Percentiles rank a stretch among this genome's conserved stretches.
phyloP scores from a whole-genome alignment of 2,113 vertebrate genomes.

The Xenopus borealis region DNA sequence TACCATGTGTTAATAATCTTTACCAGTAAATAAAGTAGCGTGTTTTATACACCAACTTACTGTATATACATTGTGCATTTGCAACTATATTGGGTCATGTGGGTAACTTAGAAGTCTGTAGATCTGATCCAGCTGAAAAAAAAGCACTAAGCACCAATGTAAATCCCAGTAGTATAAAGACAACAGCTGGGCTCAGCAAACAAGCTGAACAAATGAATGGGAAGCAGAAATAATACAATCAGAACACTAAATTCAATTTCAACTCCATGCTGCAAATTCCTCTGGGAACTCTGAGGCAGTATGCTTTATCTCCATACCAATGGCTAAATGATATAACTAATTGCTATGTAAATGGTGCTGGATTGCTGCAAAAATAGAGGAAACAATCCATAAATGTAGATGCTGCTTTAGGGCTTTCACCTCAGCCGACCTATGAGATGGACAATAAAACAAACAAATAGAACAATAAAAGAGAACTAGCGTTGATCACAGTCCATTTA shows the following conservation, averaged over 20 bases:
- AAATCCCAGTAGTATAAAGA: constrained; percentile 27
- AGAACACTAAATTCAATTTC: constrained; percentile 8
- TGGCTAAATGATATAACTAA: constrained; percentile 6
- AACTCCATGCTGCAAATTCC: neutral
- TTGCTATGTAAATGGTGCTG: neutral
- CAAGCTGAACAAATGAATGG: constrained; percentile 28
- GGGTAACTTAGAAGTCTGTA: neutral
- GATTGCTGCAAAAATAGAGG: neutral
- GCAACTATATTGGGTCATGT: neutral
- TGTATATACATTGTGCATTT: too few relatives aligned
- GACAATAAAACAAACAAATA: constrained; percentile 12
- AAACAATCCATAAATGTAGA: constrained; percentile 10
- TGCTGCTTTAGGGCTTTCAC: constrained; percentile 26
- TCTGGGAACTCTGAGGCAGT: neutral
- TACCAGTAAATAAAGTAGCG: too few relatives aligned
- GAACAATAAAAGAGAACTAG: neutral
- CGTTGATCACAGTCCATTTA: neutral
- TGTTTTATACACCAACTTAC: too few relatives aligned
- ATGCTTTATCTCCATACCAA: constrained; percentile 19
- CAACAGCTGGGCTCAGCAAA: constrained; percentile 17
- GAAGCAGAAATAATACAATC: constrained; percentile 38
- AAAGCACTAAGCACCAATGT: constrained; percentile 17
- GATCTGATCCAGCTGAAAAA: neutral
- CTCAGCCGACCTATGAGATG: constrained; percentile 21
- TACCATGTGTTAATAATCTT: too few relatives aligned